phyloP scores from a whole-genome alignment of 2,888 invertebrate species.

The Lamellibrachia columna region DNA sequence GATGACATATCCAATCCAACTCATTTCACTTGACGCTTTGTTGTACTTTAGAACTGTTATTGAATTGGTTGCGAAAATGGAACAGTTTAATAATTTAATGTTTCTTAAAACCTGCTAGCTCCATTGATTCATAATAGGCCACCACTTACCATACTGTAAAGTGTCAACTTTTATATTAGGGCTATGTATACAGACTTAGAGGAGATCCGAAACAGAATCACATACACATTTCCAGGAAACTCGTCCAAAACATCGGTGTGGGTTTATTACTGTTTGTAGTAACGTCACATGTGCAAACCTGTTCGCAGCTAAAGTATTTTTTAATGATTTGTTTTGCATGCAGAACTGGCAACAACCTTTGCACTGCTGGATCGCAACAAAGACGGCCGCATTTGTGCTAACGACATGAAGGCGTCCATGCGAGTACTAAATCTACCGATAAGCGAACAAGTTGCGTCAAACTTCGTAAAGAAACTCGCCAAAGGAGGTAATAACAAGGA shows the following conservation, averaged over 20 bases:
- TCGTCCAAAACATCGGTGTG: neutral
- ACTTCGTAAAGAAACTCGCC: conserved; percentile 16
- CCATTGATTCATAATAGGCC: neutral
- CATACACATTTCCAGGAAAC: neutral
- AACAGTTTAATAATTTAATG: neutral
- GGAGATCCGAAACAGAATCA: neutral
- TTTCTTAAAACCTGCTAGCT: neutral
- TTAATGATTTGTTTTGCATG: neutral
- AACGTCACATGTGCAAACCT: neutral
- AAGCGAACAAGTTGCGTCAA: conserved; percentile 5
- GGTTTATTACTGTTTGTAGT: neutral
- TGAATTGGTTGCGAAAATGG: neutral
- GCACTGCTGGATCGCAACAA: conserved; percentile 10
- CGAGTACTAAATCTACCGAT: neutral
- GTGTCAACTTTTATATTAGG: neutral
- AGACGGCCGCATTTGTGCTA: neutral
- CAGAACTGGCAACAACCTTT: neutral
- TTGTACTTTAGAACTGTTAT: too few species aligned
- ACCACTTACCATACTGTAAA: neutral
- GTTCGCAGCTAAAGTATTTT: neutral
- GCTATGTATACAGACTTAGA: too few species aligned
- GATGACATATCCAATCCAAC: too few species aligned
- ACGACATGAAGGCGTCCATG: conserved; percentile 2
- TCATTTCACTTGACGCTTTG: too few species aligned
- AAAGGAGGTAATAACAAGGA: neutral